Percentiles rank a stretch among this genome's conserved stretches.
Evolutionary conservation across 2,797 vertebrate species (phyloP).

Genomic region (Eulemur coronatus): DNA sequence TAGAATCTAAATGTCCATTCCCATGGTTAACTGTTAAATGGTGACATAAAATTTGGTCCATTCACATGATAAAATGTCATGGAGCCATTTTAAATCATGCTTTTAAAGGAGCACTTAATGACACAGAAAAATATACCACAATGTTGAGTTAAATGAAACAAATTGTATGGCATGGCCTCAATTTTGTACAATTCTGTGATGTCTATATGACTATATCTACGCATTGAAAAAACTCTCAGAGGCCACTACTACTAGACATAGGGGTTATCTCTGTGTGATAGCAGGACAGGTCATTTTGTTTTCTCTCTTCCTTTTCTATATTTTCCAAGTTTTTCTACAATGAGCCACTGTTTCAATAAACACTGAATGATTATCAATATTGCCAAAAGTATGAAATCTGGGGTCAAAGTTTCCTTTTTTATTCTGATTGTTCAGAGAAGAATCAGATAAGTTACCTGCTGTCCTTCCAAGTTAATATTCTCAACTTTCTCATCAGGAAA

Average conservation of each 20-base stretch:
- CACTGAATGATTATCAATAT: not conserved
- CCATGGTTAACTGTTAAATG: constrained; percentile 24
- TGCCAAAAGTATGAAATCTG: not conserved
- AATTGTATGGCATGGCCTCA: not conserved
- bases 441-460: not conserved
- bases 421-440: not conserved
- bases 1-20: constrained; percentile 19
- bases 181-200: not conserved
- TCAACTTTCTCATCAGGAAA: not conserved
- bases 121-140: constrained; percentile 35
- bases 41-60: constrained; percentile 12
- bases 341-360: not conserved
- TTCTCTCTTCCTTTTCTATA: not conserved
- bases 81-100: constrained; percentile 3
- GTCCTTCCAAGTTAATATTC: not conserved
- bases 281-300: not conserved
- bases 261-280: not conserved
- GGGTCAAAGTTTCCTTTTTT: not conserved
- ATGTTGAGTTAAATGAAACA: constrained; percentile 20
- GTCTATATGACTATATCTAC: not conserved
- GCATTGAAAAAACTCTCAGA: not conserved
- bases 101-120: constrained; percentile 29
- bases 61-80: constrained; percentile 31
- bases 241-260: not conserved
- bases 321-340: not conserved